Evolutionary conservation across 2,888 invertebrate genomes (phyloP), one percentile per base, ranked within the genome.

Genomic region (Dasysyrphus albostriatus): DNA sequence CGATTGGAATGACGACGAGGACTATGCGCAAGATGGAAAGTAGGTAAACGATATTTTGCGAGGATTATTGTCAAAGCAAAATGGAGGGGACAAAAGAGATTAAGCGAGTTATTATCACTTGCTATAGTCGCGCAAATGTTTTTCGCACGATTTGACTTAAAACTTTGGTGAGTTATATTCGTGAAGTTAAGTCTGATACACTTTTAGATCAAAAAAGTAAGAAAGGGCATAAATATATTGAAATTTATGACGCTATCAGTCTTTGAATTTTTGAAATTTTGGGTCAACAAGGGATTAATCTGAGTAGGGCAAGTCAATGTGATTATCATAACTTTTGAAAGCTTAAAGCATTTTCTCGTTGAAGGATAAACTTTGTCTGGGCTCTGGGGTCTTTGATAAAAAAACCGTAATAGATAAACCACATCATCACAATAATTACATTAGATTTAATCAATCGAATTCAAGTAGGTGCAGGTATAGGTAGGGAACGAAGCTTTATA

Each of bases 71-170:
- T 65, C 34, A 51, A 39, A 29, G 9, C 6, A 42, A 39, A 9
- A 49, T 37, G 51, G 10, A 16, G 24, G 19, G 67, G 67, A 67
- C 67, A 54, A 49, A 69, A 69, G 69, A 42, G 69, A 69, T 69
- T 54, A 69, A 39, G 39, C 39, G 16, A 51, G 69, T 39, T 69
- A 69, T 54, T 69, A 69, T 69, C 69, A 39, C 29, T 49, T 37
- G 24, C 16, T 19, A 39, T n/a, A 54, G 14, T n/a, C 67, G 39
- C 44, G 32, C 47, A 49, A 69, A 51, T 69, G 51, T 51, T 69
- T 54, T 54, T 54, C 29, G 54, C 69, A 69, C 29, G 51, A 54
- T 69, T 69, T 69, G 24, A 69, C 29, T 54, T 69, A 39, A 67
- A 69, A 54, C 69, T 24, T 69, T 69, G 39, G 54, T 39, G 24